These are phyloP conservation scores for Heliconius ethilla DNA, from an alignment of 2,888 invertebrate species.

Conservation along the genomic window DNA sequence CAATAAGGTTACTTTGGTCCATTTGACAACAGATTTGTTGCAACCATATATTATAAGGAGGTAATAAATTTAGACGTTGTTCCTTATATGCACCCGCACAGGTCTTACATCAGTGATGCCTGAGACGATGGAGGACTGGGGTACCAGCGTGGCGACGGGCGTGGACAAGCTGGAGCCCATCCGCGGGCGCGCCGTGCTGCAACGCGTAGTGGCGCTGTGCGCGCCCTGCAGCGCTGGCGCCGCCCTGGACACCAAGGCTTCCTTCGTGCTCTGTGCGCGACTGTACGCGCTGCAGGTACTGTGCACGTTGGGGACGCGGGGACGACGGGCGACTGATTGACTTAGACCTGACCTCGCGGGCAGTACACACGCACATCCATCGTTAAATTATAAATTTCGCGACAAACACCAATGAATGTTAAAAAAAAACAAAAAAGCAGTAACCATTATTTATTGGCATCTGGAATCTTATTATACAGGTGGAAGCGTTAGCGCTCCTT, in stretches of 20 bases:
- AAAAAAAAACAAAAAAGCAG: too few species aligned
- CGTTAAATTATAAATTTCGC: too few species aligned
- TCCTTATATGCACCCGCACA: conserved; percentile 46
- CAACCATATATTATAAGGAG: neutral
- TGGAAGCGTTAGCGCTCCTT: too few species aligned
- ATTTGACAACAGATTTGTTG: neutral
- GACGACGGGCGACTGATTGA: too few species aligned
- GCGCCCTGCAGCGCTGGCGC: conserved; percentile 64
- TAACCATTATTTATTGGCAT: too few species aligned
- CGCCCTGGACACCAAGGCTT: conserved; percentile 62
- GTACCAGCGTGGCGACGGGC: conserved; percentile 86
- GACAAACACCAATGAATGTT: too few species aligned
- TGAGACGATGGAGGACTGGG: conserved; percentile 91
- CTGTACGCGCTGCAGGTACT: conserved; percentile 4
- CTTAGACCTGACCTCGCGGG: too few species aligned
- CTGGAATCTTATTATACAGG: too few species aligned
- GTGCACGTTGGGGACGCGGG: neutral
- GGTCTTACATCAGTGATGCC: conserved; percentile 88
- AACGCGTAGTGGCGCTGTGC: conserved; percentile 83
- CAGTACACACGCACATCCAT: too few species aligned
- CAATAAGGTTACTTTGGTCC: neutral
- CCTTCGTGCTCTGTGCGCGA: conserved; percentile 83
- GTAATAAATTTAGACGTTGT: too few species aligned
- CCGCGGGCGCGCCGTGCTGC: conserved; percentile 84
- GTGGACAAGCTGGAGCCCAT: conserved; percentile 88